Conservation (phyloP, 2,797 vertebrate genomes). For the Melopsittacus undulatus region DNA sequence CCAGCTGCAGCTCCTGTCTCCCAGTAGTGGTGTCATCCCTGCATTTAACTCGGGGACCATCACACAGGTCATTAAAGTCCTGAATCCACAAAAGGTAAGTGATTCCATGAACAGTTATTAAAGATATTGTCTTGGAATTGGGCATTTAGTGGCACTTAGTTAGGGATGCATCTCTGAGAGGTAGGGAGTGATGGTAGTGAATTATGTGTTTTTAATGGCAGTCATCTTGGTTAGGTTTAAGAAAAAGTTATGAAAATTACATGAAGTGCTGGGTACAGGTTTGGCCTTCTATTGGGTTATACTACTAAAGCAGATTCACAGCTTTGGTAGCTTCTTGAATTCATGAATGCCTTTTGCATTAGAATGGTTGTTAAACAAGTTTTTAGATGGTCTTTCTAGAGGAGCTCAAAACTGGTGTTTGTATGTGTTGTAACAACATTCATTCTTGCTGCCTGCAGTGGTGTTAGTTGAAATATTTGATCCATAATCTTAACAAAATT, state of each 20-base stretch:
- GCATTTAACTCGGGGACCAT: conserved; percentile 95
- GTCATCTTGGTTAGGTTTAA: not conserved
- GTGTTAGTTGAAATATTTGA: not conserved
- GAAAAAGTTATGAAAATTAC: not conserved
- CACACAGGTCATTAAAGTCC: conserved; percentile 98
- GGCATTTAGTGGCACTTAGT: not conserved
- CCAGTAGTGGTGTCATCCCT: conserved; percentile 96
- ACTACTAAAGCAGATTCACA: not conserved
- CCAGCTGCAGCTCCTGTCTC: conserved; percentile 99
- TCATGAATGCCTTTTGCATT: not conserved
- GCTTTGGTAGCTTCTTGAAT: not conserved
- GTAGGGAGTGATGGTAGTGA: not conserved
- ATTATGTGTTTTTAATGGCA: not conserved
- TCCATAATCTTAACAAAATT: not conserved
- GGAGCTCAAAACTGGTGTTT: not conserved
- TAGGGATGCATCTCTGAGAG: not conserved
- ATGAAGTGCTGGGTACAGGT: not conserved
- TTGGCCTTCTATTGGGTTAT: not conserved
- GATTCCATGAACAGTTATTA: not conserved
- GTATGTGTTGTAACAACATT: not conserved
- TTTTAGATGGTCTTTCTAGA: not conserved
- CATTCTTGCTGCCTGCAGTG: accelerated
- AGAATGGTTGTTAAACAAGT: not conserved
- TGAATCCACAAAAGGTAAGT: conserved; percentile 98
- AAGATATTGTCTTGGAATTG: not conserved